Evolutionary conservation across 2,888 invertebrate genomes (phyloP), one percentile per base, ranked within the genome.

Genomic region (Tineola bisselliella): DNA sequence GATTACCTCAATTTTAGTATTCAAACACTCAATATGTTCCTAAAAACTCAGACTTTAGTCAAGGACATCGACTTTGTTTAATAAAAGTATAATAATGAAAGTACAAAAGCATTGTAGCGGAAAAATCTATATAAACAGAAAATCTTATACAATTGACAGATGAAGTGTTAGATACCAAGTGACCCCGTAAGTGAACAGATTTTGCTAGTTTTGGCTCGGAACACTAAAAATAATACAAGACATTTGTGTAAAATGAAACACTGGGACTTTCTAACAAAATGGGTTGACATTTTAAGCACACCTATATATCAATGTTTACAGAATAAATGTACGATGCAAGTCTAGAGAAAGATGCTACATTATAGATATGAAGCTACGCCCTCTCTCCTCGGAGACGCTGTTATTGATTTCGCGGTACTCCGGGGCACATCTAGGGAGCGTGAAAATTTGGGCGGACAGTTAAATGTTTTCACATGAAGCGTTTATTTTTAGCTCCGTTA

Each of bases 401-500:
- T 58, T 58, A 58, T 58, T 58, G 58, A 58, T 58, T 48, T 58
- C 31, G 33, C 58, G 17, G 58, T 31, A 33, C 19, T 54, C 17
- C 25, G 10, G 15, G 48, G 17, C 33, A 19, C 17, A 12, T 25
- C 13, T 25, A 17, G 58, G 56, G 25, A 33, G 58, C 58, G 33
- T 13, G 58, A 33, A 58, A 33, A 25, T 56, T 56, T 56, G n/a
- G 17, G 11, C 56, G 19, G 18, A 30, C 30, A 56, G n/a, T 8
- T 12, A 19, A n/a, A 48, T 48, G 15, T 48, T 48, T 13, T 17
- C 15, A 48, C 10, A 48, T 48, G n/a, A n/a, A n/a, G n/a, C n/a
- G n/a, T n/a, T n/a, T n/a, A n/a, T n/a, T n/a, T n/a, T n/a, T n/a
- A n/a, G n/a, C n/a, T n/a, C n/a, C n/a, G n/a, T n/a, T n/a, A n/a